A percentile compares a stretch with the other conserved stretches of the same genome.
phyloP scores from a whole-genome alignment of 2,888 invertebrate genomes.

The Harpalus rubripes region DNA sequence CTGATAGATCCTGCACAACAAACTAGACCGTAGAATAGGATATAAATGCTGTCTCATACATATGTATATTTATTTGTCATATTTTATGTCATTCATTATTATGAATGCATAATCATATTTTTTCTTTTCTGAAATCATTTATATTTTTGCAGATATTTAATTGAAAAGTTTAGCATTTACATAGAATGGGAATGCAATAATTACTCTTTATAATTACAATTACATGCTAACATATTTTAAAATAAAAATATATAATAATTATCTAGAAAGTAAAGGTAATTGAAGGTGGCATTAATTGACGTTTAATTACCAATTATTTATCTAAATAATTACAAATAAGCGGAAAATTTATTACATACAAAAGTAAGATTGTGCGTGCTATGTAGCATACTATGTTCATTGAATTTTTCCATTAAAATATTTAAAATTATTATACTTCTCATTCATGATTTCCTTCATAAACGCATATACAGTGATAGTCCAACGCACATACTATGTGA shows the following conservation, averaged over 20 bases:
- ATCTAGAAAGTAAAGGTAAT: conserved; percentile 27
- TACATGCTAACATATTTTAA: conserved; percentile 1
- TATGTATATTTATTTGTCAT: conserved; percentile 17
- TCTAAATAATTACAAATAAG: background rate
- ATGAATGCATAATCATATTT: background rate
- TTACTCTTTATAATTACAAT: background rate
- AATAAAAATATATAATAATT: conserved; percentile 15
- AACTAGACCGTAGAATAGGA: conserved; percentile 15
- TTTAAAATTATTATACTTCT: too few species aligned
- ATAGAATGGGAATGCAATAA: background rate
- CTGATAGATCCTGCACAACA: conserved; percentile 14
- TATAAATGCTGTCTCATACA: background rate
- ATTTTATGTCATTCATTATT: conserved; percentile 11
- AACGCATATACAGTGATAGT: too few species aligned
- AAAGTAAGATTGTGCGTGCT: too few species aligned
- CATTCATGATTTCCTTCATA: too few species aligned
- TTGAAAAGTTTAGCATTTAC: background rate
- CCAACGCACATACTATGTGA: too few species aligned
- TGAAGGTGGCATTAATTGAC: conserved; percentile 36
- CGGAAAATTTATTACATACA: conserved; percentile 1
- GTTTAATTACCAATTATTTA: conserved; percentile 33
- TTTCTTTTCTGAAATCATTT: background rate
- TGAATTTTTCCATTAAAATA: too few species aligned
- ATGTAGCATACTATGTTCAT: too few species aligned
- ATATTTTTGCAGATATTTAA: background rate